Percentiles rank a stretch among this genome's conserved stretches.
Evolutionary conservation across 2,113 vertebrate species (phyloP).

Genomic region (Grammomys surdaster): DNA sequence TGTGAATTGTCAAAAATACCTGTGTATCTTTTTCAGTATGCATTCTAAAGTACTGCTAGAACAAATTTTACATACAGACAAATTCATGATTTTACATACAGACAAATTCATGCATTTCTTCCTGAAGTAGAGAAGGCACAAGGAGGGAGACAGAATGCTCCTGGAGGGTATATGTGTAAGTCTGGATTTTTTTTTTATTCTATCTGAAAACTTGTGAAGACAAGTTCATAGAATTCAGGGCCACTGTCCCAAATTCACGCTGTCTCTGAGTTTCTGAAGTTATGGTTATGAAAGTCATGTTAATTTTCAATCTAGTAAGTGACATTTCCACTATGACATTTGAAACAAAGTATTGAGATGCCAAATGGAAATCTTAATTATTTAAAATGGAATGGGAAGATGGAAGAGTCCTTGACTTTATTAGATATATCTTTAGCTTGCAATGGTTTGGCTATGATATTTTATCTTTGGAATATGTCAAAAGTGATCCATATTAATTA

Average conservation of each 20-base stretch:
- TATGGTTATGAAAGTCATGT: background rate
- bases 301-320: background rate
- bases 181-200: background rate
- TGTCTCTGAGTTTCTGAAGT: background rate
- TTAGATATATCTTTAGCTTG: background rate
- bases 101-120: background rate
- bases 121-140: background rate
- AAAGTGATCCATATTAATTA: background rate
- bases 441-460: background rate
- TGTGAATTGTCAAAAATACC: background rate
- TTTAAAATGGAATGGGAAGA: background rate
- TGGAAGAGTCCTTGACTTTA: background rate
- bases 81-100: constrained; percentile 43
- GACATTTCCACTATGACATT: background rate
- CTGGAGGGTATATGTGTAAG: background rate
- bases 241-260: too few species aligned
- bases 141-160: background rate
- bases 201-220: background rate
- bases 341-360: background rate
- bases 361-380: background rate
- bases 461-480: background rate
- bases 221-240: background rate
- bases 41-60: background rate
- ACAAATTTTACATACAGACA: constrained; percentile 31
- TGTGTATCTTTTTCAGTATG: background rate